Evolutionary conservation across 2,113 vertebrate genomes (phyloP).

Genomic region (Ceyx margarethae): DNA sequence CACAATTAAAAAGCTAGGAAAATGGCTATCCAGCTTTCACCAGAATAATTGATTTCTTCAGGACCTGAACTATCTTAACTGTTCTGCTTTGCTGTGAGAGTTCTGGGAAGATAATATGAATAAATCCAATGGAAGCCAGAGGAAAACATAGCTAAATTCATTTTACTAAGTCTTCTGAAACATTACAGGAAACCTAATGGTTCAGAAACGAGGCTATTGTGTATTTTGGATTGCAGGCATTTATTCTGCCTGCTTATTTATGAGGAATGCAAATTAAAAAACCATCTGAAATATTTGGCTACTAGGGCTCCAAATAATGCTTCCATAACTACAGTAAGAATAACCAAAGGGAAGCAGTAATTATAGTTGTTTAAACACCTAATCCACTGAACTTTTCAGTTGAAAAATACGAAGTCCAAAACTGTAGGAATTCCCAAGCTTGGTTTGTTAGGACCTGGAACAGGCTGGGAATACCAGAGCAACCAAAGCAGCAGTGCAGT

Average conservation of each 20-base stretch:
- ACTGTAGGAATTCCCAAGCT: background rate
- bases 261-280: conserved; percentile 27
- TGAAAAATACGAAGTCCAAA: background rate
- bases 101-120: background rate
- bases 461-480: background rate
- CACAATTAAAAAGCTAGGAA: conserved; percentile 29
- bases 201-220: background rate
- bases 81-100: conserved; percentile 8
- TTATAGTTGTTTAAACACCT: background rate
- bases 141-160: background rate
- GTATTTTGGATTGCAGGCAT: background rate
- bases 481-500: background rate
- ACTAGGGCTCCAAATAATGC: background rate
- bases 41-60: conserved; percentile 56
- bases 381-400: background rate
- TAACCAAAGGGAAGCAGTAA: background rate
- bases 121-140: background rate
- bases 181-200: background rate
- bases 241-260: background rate
- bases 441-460: background rate
- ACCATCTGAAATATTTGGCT: conserved; percentile 1
- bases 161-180: background rate
- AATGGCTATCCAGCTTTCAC: conserved; percentile 7
- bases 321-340: background rate
- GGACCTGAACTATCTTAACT: background rate